Base-by-base conservation (phyloP, 2,888 invertebrate genomes). In the Dyspetes luteomarginatus region DNA sequence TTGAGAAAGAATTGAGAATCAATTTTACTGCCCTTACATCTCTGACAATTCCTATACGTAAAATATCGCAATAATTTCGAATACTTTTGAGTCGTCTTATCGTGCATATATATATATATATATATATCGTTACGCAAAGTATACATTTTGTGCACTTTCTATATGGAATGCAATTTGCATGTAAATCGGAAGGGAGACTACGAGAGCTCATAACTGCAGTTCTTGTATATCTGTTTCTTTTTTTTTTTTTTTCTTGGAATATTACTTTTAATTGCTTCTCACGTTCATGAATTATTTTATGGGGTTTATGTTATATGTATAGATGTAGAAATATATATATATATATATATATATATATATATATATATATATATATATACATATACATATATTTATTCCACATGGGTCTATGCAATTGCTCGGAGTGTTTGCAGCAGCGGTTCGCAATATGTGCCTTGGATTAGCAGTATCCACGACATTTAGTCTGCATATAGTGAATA, bases 401-500 rank as follows among this genome's bases (percentile, higher is more conserved):
- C 24, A 12, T 52, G 28, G 60, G 36, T 50, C 60, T 30, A 3
- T 36, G 36, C 45, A 60, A 71, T 71, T 71, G 56, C 62, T 17
- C 19, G 22, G 36, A 36, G 64, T 68, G 68, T 74, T 79, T 74
- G 74, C 64, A 68, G 22, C 68, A 56, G 62, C 30, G 45, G 56
- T 56, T 68, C 56, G 79, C 69, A 65, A 75, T 79, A 65, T 71
- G 65, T 41, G 56, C 43, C 17, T 19, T 69, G 71, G 58, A 75
- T 79, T 79, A 79, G 69, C 65, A 52, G 41, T 65, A 52, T 75
- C 56, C 74, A n/a, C 52, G 62, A 62, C 43, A 75, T 68, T 28
- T 50, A 58, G 60, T 78, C 52, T 28, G 15, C 56, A 50, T 9
- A n/a, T n/a, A 36, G 58, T 48, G 22, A 36, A 48, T 48, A 48